Conservation (phyloP, 2,797 vertebrate species). For the Pelochelys cantorii region DNA sequence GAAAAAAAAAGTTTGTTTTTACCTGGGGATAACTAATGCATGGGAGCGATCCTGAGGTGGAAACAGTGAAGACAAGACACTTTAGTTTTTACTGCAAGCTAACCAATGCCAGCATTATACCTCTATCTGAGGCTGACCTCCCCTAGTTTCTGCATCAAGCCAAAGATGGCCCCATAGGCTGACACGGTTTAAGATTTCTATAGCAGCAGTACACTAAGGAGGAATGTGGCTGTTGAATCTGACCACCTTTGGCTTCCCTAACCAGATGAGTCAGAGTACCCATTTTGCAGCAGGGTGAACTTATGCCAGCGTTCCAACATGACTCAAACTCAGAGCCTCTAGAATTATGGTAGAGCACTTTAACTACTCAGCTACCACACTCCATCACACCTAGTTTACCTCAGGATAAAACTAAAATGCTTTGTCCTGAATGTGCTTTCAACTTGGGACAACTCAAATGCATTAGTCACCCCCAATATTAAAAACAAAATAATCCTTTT, state of each 20-base stretch:
- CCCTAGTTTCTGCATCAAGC: not conserved
- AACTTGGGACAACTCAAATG: not conserved
- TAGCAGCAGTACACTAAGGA: not conserved
- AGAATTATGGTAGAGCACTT: not conserved
- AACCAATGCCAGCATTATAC: not conserved
- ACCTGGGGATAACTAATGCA: not conserved
- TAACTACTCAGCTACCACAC: not conserved
- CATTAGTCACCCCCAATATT: not conserved
- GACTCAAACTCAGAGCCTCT: not conserved
- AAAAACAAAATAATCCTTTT: not conserved
- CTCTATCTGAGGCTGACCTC: not conserved
- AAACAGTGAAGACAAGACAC: not conserved
- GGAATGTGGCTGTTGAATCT: no score
- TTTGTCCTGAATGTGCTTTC: not conserved
- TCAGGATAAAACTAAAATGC: not conserved
- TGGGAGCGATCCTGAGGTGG: not conserved
- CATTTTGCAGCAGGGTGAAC: not conserved
- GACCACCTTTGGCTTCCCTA: not conserved
- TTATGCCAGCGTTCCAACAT: not conserved
- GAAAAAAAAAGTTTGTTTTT: not conserved
- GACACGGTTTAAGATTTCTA: not conserved
- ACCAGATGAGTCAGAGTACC: not conserved
- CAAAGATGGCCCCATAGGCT: not conserved
- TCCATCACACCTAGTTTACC: not conserved
- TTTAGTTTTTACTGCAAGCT: not conserved